phyloP scores from a whole-genome alignment of 1,140 invertebrate genomes.

The Drosophila chauvacae region DNA sequence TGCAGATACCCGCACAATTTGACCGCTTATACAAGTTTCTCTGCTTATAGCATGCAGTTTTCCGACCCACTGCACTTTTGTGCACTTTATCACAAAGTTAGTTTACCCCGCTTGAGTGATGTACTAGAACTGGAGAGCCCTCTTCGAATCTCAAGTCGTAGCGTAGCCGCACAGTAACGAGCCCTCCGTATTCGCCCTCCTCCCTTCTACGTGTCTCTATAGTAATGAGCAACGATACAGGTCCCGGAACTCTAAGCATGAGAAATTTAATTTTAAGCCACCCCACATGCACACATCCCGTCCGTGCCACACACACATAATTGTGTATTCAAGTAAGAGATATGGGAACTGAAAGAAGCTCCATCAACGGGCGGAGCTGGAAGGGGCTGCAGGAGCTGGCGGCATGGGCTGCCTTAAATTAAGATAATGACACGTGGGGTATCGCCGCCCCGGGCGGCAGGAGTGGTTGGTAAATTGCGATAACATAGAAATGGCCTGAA shows the following conservation, averaged over 20 bases:
- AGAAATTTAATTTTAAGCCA: conserved; percentile 77
- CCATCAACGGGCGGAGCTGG: conserved; percentile 32
- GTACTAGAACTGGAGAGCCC: conserved; percentile 43
- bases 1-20: not conserved
- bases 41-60: not conserved
- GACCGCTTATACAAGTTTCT: not conserved
- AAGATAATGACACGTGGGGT: conserved; percentile 79
- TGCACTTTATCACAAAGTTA: conserved; percentile 30
- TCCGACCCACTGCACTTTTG: conserved; percentile 24
- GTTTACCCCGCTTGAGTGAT: conserved; percentile 44
- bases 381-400: not conserved
- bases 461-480: conserved; percentile 76
- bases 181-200: conserved; percentile 2
- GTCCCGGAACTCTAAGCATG: conserved; percentile 62
- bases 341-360: conserved; percentile 75
- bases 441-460: conserved; percentile 36
- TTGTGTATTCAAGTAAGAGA: conserved; percentile 81
- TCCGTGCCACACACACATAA: conserved; percentile 51
- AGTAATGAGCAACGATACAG: conserved; percentile 66
- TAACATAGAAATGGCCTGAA: conserved; percentile 69
- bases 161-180: conserved; percentile 71
- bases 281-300: conserved; percentile 14
- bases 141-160: conserved; percentile 69
- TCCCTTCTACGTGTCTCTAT: conserved; percentile 53
- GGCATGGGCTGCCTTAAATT: conserved; percentile 64